Base-by-base conservation (phyloP, 2,113 vertebrate species). In the Ammodytes dubius region DNA sequence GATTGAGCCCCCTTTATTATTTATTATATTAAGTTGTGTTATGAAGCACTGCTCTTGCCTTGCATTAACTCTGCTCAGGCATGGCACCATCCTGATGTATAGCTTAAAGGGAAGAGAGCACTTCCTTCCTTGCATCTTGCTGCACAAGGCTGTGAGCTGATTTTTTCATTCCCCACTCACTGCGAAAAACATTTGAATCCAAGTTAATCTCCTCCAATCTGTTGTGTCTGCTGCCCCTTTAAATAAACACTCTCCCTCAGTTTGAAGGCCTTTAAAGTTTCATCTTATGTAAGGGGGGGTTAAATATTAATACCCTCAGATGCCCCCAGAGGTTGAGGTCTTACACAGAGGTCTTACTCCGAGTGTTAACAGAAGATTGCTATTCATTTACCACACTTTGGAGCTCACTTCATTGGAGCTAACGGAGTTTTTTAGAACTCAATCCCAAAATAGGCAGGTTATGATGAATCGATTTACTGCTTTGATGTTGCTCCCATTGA, bases 291-390 rank as follows among this genome's bases (percentile, higher is more conserved):
- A 74, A 52, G 79, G 40, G 6, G 27, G 12, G 57, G 56, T 88
- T 70, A 80, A 89, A 87, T 86, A 90, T 89, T 77, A 66, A 90
- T 75, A 83, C 7, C 57, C 40, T 56, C 60, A 59, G 63, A 74
- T 54, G 42, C 37, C 82, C 70, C 60, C 10, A 7, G 79, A 49
- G 79, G 49, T 15, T 11, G 7, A 77, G 64, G 67, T 82, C 75
- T 77, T 77, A 81, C 39, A 60, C 67, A 64, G 11, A 35, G 60
- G 27, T 27, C 27, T 27, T 27, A 27, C 79, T 79, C 52, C 43
- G 57, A 76, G 40, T 77, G 64, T 83, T 85, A 88, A 90, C 85
- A 84, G 81, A 87, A 68, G 65, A 61, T 73, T 82, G 72, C 61
- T 72, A 47, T 68, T 71, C 75, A 43, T 76, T 27, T 27, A 27